phyloP scores from a whole-genome alignment of 1,140 invertebrate genomes.

The Drosophila lacteicornis region DNA sequence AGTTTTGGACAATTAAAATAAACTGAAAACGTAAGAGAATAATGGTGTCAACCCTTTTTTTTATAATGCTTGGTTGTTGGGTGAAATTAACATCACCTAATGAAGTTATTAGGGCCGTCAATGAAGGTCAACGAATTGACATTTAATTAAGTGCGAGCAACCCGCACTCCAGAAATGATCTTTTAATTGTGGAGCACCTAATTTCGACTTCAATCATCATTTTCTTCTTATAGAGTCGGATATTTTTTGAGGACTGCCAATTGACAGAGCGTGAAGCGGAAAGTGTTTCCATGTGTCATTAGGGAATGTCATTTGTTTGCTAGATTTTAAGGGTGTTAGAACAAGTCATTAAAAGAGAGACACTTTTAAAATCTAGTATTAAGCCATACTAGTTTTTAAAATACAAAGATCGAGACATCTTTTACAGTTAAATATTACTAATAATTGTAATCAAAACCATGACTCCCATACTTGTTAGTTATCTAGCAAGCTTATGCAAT shows the following conservation, averaged over 20 bases:
- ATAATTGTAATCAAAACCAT: background rate
- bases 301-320: slow-evolving; percentile 26
- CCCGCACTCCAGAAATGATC: slow-evolving; percentile 72
- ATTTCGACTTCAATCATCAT: slow-evolving; percentile 65
- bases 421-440: background rate
- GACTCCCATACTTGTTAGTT: background rate
- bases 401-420: too few species aligned
- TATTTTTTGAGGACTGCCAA: slow-evolving; percentile 42
- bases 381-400: too few species aligned
- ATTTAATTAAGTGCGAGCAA: slow-evolving; percentile 73
- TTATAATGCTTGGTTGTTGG: background rate
- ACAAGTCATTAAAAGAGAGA: slow-evolving; percentile 7
- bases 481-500: background rate
- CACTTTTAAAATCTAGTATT: background rate
- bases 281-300: slow-evolving; percentile 49
- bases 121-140: slow-evolving; percentile 81
- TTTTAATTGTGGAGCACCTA: slow-evolving; percentile 75
- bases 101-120: slow-evolving; percentile 76
- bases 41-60: slow-evolving; percentile 57
- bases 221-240: slow-evolving; percentile 13
- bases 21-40: slow-evolving; percentile 10
- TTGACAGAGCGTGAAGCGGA: slow-evolving; percentile 60
- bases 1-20: slow-evolving; percentile 28
- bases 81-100: slow-evolving; percentile 49
- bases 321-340: slow-evolving; percentile 7